phyloP scores from a whole-genome alignment of 2,797 vertebrate genomes.

The Tenualosa thibaudeaui region DNA sequence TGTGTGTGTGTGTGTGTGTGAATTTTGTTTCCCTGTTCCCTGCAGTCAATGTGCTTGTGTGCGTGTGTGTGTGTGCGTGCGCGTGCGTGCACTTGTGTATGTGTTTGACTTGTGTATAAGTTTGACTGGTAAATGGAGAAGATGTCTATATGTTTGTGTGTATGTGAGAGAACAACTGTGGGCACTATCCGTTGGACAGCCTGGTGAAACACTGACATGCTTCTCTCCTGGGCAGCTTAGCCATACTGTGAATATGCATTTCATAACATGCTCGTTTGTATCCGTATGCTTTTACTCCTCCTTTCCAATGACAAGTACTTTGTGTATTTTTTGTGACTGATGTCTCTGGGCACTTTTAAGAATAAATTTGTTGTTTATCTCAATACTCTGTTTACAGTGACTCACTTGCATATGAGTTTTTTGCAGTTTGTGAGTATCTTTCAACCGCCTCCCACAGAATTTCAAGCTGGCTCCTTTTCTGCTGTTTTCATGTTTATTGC shows the following conservation, averaged over 20 bases:
- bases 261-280: slow-evolving; percentile 28
- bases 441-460: neutral
- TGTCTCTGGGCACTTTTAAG: slow-evolving; percentile 12
- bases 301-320: slow-evolving; percentile 23
- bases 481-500: neutral
- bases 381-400: neutral
- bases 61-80: neutral
- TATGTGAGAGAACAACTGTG: neutral
- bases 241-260: slow-evolving; percentile 36
- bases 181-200: neutral
- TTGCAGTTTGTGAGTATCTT: no score
- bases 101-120: neutral
- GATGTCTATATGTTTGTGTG: neutral
- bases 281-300: neutral
- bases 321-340: slow-evolving; percentile 18
- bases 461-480: neutral
- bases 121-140: neutral
- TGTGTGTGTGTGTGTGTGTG: neutral
- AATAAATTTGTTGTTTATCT: slow-evolving; percentile 37
- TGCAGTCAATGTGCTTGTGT: neutral
- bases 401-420: neutral
- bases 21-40: neutral
- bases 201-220: slow-evolving; percentile 14
- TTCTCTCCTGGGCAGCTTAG: neutral
- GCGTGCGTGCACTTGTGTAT: neutral